Percentiles rank a stretch among this genome's conserved stretches.
These are phyloP conservation scores for Mallotus villosus DNA, from an alignment of 2,797 vertebrate genomes.

Conservation along the genomic window DNA sequence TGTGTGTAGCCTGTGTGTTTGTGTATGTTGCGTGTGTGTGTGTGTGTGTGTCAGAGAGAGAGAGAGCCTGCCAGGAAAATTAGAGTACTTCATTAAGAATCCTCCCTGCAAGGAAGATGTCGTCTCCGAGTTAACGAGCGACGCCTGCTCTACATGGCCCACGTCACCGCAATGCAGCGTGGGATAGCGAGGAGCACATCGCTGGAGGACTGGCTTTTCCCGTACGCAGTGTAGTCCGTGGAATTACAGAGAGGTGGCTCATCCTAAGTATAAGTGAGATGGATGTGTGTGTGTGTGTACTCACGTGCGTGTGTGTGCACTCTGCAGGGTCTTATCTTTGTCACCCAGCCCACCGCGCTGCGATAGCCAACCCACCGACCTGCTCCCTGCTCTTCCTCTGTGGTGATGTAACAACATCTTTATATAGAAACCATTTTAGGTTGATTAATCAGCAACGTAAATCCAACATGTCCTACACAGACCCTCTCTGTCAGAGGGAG, in stretches of 20 bases:
- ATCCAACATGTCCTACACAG: conserved; percentile 49
- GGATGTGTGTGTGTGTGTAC: not conserved
- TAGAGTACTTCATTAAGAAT: conserved; percentile 52
- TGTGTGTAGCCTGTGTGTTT: conserved; percentile 15
- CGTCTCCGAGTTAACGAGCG: conserved; percentile 60
- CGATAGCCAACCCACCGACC: not conserved
- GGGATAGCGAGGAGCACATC: conserved; percentile 1
- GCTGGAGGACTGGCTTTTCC: conserved; percentile 26
- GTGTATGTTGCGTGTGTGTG: conserved; percentile 4
- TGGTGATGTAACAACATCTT: conserved; percentile 49
- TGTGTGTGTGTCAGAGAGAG: not conserved
- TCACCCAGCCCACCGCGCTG: not conserved
- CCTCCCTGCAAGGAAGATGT: conserved; percentile 46
- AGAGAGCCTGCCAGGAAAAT: conserved; percentile 17
- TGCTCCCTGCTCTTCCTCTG: conserved; percentile 23
- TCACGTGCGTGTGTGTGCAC: not conserved
- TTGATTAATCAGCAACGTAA: conserved; percentile 60
- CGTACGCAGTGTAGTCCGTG: too few species aligned
- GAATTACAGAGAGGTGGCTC: too few species aligned
- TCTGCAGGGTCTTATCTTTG: not conserved
- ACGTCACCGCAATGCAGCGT: conserved; percentile 34
- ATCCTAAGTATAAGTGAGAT: too few species aligned
- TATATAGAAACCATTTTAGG: conserved; percentile 28
- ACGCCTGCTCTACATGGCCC: conserved; percentile 40
- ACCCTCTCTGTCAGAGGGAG: conserved; percentile 24